Percentiles rank a stretch among this genome's conserved stretches.
phyloP scores from a whole-genome alignment of 2,888 invertebrate genomes.

The Clostera curtula region DNA sequence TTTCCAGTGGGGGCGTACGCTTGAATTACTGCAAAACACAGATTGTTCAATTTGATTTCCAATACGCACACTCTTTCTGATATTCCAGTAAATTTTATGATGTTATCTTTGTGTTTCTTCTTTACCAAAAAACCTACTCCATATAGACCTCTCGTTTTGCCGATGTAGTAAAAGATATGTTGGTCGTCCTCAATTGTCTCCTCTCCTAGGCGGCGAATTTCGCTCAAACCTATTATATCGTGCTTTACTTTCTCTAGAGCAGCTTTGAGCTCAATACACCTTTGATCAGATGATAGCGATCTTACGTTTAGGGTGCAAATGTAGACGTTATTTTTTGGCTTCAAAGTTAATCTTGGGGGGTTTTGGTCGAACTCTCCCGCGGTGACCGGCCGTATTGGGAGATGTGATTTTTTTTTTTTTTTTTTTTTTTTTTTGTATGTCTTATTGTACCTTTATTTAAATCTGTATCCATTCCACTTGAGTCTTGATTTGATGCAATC shows the following conservation, averaged over 20 bases:
- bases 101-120: not conserved
- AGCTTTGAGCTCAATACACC: too few species aligned
- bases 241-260: not conserved
- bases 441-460: too few species aligned
- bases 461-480: too few species aligned
- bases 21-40: constrained; percentile 1
- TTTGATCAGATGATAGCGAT: too few species aligned
- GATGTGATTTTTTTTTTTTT: too few species aligned
- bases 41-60: not conserved
- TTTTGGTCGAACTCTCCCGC: too few species aligned
- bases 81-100: constrained; percentile 1
- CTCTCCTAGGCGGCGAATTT: not conserved
- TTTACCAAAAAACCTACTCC: not conserved
- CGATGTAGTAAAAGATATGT: not conserved
- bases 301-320: too few species aligned
- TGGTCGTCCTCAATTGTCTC: not conserved
- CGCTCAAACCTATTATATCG: not conserved
- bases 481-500: too few species aligned
- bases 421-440: too few species aligned
- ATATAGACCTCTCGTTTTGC: not conserved
- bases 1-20: constrained; percentile 3
- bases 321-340: too few species aligned
- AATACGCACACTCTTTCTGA: not conserved
- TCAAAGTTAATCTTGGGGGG: too few species aligned
- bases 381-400: too few species aligned